Evolutionary conservation across 2,888 invertebrate species (phyloP), one percentile per base, ranked within the genome.

Genomic region (Aspidiotus rigidus): DNA sequence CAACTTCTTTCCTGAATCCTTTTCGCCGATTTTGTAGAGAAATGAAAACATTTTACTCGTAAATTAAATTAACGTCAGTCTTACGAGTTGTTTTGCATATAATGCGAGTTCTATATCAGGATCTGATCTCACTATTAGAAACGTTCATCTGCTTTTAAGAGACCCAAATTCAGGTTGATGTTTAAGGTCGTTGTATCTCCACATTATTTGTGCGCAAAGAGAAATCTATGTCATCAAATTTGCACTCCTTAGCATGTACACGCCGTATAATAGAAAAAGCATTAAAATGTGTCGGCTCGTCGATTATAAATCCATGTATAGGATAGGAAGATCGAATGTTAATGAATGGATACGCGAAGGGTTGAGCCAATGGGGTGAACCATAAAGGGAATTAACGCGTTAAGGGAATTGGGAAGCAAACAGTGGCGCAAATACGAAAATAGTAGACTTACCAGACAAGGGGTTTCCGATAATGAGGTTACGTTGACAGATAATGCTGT

Each of bases 361-460:
- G 66, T 66, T 66, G 59, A 57, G 59, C 66, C 60, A 66, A 66
- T 66, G 59, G 66, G 66, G 66, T 66, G 66, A 66, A 59, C 66
- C 66, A 60, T 66, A 59, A 66, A 66, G 66, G 66, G 66, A 66
- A 66, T 66, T 66, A 66, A 66, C 66, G 66, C 66, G 66, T 66
- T 66, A 66, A 66, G 66, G 66, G 66, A 66, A 66, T 66, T 59
- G 57, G 49, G 41, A 57, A 60, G 49, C 66, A 66, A 66, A 66
- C 17, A 59, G 11, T 13, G 39, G 17, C 56, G 56, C 56, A 39
- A 40, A 59, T 66, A 56, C 66, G 66, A 66, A 59, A 55, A 66
- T 59, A 66, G 66, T 42, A 28, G 59, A 66, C 56, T 59, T 42
- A 16, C 42, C 13, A 13, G n/a, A 42, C 41, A 56, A 66, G 56